phyloP scores from a whole-genome alignment of 2,797 vertebrate species.

The Eulemur coronatus region DNA sequence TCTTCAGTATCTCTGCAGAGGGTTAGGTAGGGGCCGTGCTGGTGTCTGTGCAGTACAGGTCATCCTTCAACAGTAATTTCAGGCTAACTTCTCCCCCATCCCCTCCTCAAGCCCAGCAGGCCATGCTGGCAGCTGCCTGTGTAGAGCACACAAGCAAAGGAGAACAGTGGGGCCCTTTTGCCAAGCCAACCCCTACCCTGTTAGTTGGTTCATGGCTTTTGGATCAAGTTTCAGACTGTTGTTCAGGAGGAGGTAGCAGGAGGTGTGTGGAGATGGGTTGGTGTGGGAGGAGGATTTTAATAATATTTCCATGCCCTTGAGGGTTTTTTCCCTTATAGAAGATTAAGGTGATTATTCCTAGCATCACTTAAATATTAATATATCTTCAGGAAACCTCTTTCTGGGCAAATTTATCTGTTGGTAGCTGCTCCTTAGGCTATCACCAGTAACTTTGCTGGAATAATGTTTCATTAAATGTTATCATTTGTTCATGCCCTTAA shows the following conservation, averaged over 20 bases:
- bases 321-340: constrained; percentile 9
- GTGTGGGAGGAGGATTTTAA: constrained; percentile 33
- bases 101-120: rapidly evolving
- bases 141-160: background rate
- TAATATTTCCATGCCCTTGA: constrained; percentile 5
- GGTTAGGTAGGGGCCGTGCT: no score
- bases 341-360: constrained; percentile 35
- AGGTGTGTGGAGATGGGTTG: background rate
- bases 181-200: background rate
- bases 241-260: background rate
- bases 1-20: no score
- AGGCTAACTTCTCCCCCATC: background rate
- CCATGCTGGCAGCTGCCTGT: background rate
- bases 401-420: background rate
- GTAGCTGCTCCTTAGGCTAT: background rate
- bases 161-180: background rate
- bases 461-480: constrained; percentile 2
- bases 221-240: background rate
- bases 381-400: constrained; percentile 42
- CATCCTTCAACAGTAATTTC: background rate
- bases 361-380: constrained; percentile 45
- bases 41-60: background rate
- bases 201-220: background rate
- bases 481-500: background rate
- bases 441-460: background rate